These are phyloP conservation scores for Crax fasciolata DNA, from an alignment of 2,797 vertebrate species.

Conservation along the genomic window DNA sequence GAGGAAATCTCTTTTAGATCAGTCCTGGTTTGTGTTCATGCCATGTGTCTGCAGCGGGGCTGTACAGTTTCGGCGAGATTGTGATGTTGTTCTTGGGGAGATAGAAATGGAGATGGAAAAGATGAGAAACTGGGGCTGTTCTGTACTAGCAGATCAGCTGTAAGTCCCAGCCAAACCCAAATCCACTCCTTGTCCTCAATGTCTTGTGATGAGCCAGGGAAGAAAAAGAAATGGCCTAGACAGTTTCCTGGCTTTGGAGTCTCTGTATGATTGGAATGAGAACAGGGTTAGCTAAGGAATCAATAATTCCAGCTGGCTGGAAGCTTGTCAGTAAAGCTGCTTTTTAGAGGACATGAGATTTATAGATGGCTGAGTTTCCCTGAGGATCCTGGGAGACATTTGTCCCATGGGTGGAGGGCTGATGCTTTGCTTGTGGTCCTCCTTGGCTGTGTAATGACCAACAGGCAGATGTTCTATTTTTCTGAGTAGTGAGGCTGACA, in stretches of 20 bases:
- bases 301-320: accelerated
- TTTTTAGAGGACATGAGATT: background rate
- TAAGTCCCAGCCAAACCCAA: background rate
- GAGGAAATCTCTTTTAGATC: background rate
- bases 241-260: background rate
- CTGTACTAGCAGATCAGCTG: background rate
- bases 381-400: background rate
- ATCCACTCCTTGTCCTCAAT: background rate
- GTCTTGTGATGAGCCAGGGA: background rate
- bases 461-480: background rate
- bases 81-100: background rate
- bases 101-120: background rate
- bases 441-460: background rate
- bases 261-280: background rate
- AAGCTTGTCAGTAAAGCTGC: background rate
- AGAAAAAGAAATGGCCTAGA: background rate
- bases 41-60: background rate
- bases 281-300: background rate
- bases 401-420: background rate
- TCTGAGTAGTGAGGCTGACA: background rate
- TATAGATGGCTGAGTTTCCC: background rate
- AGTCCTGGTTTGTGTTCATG: background rate
- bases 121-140: background rate
- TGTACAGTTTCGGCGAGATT: background rate
- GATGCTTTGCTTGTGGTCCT: background rate